Conservation (phyloP, 64 coral and sea anemone species). For the Stichodactyla mertensii region DNA sequence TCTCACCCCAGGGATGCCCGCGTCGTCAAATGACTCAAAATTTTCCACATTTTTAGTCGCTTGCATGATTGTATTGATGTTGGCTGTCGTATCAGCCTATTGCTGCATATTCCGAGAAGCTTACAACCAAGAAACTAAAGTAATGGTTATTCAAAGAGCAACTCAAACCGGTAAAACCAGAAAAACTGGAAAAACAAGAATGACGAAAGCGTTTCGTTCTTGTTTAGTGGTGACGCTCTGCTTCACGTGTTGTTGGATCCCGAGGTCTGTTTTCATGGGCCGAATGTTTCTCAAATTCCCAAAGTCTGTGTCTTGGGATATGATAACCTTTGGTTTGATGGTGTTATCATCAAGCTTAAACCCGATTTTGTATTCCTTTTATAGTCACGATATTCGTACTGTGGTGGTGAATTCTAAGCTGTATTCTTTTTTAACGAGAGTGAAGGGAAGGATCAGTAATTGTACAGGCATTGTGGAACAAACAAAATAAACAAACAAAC, state of each 20-base stretch:
- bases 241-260: constrained; percentile 36
- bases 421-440: neutral
- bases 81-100: neutral
- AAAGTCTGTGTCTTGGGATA: neutral
- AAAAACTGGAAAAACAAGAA: constrained; percentile 17
- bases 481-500: neutral
- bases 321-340: constrained; percentile 39
- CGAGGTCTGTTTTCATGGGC: constrained; percentile 11
- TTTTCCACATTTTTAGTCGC: constrained; percentile 24
- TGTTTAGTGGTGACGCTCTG: constrained; percentile 38
- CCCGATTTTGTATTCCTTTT: constrained; percentile 46
- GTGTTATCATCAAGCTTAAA: constrained; percentile 22
- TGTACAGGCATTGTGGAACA: neutral
- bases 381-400: constrained; percentile 26
- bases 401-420: neutral
- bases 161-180: neutral
- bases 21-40: neutral
- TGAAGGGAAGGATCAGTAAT: neutral
- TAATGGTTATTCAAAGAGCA: neutral
- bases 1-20: neutral
- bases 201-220: constrained; percentile 35
- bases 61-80: neutral
- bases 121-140: neutral
- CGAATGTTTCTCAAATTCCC: neutral
- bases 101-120: neutral